These are phyloP conservation scores for Helicolenus hilgendorfi DNA, from an alignment of 2,797 vertebrate species.

Conservation along the genomic window DNA sequence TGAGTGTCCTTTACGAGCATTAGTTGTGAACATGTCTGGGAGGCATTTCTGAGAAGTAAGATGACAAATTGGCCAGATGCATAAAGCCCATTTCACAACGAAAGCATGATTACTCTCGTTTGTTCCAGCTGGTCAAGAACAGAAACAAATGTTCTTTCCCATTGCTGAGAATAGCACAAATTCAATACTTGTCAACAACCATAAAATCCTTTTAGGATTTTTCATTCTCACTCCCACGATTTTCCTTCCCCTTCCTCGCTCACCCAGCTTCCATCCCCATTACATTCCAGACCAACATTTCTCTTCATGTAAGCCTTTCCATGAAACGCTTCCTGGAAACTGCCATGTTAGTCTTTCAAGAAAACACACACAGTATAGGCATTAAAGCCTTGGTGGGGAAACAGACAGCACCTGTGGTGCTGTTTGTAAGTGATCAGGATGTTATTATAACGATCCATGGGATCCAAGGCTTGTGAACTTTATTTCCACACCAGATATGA, in stretches of 20 bases:
- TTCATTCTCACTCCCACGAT: not conserved
- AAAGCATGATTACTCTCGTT: not conserved
- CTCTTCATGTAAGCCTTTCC: not conserved
- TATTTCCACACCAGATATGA: conserved; percentile 46
- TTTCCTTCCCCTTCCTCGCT: not conserved
- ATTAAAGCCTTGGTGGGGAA: conserved; percentile 6
- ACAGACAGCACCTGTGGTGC: conserved; percentile 35
- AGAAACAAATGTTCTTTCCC: not conserved
- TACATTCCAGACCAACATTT: not conserved
- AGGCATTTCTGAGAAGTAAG: not conserved
- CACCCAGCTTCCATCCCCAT: not conserved
- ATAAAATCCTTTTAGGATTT: not conserved
- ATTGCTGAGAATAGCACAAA: not conserved
- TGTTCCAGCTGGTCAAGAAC: not conserved
- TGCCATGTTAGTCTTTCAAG: conserved; percentile 1
- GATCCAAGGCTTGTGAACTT: conserved; percentile 39
- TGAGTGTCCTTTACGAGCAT: not conserved
- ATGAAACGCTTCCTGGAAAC: conserved; percentile 29
- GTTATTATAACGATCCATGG: conserved; percentile 44
- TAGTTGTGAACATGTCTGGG: not conserved
- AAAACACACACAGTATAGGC: not conserved
- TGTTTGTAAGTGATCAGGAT: conserved; percentile 62
- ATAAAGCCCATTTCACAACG: not conserved
- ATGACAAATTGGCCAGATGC: not conserved
- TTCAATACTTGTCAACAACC: not conserved